phyloP scores from a whole-genome alignment of 2,113 vertebrate genomes.

The Zapus hudsonius region DNA sequence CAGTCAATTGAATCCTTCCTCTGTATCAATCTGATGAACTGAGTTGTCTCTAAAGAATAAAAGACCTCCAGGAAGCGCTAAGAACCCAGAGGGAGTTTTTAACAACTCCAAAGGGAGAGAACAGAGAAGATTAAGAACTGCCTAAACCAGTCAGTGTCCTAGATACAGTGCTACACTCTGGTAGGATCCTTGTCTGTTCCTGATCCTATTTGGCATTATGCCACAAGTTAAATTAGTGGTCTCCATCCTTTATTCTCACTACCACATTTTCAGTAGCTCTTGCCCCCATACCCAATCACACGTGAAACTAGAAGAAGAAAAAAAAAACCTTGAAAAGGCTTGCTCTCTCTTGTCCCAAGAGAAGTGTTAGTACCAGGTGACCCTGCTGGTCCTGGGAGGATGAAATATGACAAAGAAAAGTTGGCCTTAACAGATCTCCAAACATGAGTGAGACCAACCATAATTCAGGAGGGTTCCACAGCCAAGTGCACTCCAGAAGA shows the following conservation, averaged over 20 bases:
- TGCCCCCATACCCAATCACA: no score
- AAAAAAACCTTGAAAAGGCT: not conserved
- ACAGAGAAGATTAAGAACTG: not conserved
- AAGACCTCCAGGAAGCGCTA: not conserved
- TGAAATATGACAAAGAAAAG: not conserved
- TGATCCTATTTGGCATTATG: not conserved
- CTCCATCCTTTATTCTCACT: not conserved
- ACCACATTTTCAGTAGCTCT: not conserved
- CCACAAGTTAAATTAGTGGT: not conserved
- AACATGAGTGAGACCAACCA: not conserved
- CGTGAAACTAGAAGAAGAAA: accelerated
- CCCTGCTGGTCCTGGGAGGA: not conserved
- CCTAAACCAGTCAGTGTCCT: not conserved
- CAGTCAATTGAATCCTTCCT: not conserved
- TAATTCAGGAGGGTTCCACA: not conserved
- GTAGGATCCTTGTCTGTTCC: not conserved
- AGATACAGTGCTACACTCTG: not conserved
- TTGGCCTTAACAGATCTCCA: not conserved
- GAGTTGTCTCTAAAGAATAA: not conserved
- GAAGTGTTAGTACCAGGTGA: not conserved
- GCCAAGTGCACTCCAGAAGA: not conserved
- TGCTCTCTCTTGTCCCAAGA: not conserved
- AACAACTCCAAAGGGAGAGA: not conserved
- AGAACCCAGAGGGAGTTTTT: not conserved
- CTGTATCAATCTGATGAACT: not conserved